Percentiles rank a stretch among this genome's conserved stretches.
Evolutionary conservation across 2,797 vertebrate species (phyloP).

Genomic region (Dendrocincla fuliginosa): DNA sequence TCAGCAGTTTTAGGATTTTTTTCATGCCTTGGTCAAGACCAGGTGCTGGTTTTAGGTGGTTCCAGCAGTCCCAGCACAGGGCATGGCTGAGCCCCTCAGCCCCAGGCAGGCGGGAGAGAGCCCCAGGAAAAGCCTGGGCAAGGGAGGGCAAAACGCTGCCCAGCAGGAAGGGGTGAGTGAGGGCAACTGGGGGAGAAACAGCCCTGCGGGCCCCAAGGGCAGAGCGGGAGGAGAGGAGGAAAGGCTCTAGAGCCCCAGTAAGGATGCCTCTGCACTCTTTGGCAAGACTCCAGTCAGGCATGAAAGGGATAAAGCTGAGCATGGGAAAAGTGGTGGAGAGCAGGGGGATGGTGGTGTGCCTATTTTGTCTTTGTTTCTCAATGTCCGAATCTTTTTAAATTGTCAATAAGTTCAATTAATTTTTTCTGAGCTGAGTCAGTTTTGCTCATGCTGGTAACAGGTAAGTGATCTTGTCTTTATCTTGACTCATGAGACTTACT

Average conservation of each 20-base stretch:
- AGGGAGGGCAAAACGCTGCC: not conserved
- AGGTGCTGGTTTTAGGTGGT: not conserved
- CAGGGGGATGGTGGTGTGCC: not conserved
- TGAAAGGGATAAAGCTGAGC: not conserved
- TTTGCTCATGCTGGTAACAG: not conserved
- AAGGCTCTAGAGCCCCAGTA: accelerated
- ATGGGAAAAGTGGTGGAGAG: not conserved
- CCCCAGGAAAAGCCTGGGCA: accelerated
- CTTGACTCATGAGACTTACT: not conserved
- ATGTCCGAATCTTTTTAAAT: not conserved
- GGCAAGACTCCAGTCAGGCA: accelerated
- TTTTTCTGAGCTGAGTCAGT: not conserved
- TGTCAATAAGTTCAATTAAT: not conserved
- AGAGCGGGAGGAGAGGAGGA: not conserved
- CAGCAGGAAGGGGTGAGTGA: not conserved
- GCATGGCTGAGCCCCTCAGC: not conserved
- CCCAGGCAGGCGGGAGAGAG: accelerated
- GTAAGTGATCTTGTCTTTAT: not conserved
- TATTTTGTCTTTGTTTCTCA: not conserved
- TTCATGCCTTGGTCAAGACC: not conserved
- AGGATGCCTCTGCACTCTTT: accelerated
- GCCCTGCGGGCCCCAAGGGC: accelerated
- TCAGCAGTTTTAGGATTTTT: not conserved
- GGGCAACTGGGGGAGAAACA: not conserved
- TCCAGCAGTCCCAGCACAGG: accelerated